phyloP scores from a whole-genome alignment of 1,140 invertebrate genomes.

The Philopotamus ludificatus region DNA sequence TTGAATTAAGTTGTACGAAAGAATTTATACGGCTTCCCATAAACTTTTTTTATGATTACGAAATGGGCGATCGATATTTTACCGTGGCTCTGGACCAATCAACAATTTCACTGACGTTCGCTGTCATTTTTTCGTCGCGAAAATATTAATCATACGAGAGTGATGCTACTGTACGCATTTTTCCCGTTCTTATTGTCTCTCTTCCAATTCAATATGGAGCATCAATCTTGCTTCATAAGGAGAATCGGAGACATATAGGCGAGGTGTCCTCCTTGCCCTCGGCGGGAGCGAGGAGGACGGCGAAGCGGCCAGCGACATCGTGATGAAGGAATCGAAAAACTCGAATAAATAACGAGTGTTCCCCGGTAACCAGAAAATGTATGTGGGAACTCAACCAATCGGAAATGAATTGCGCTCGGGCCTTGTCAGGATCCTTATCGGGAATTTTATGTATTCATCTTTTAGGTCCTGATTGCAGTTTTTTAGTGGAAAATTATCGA shows the following conservation, averaged over 20 bases:
- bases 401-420: slow-evolving; percentile 24
- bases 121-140: too few species aligned
- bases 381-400: slow-evolving; percentile 33
- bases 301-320: slow-evolving; percentile 4
- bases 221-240: slow-evolving; percentile 17
- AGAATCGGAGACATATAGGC: slow-evolving; percentile 5
- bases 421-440: background rate
- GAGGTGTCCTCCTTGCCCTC: background rate
- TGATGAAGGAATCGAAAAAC: slow-evolving; percentile 11
- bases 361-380: slow-evolving; percentile 18
- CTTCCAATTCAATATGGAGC: background rate
- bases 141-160: too few species aligned
- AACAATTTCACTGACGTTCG: too few species aligned
- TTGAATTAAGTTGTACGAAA: too few species aligned
- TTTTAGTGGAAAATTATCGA: background rate
- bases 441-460: background rate
- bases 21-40: too few species aligned
- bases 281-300: background rate
- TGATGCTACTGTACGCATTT: too few species aligned
- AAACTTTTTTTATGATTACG: too few species aligned
- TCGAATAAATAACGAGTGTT: slow-evolving; percentile 15
- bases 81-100: too few species aligned
- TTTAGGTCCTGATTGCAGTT: background rate
- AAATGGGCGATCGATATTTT: too few species aligned
- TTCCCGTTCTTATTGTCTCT: slow-evolving; percentile 10